Evolutionary conservation across 2,888 invertebrate species (phyloP), one percentile per base, ranked within the genome.

Genomic region (Agrilus cyanescens): DNA sequence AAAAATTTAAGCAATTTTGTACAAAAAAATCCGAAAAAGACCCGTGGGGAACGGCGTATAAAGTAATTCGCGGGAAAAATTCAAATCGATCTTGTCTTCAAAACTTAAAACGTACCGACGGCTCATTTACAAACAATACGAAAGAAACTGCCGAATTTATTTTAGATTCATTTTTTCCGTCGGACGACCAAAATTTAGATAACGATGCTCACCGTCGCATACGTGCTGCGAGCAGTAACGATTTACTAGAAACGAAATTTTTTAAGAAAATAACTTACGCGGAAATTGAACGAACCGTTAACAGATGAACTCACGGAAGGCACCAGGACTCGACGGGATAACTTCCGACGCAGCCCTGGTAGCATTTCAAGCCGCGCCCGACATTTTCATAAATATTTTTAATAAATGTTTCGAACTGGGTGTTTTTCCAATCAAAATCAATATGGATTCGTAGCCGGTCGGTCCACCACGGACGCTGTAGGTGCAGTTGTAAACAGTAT

Each of bases 1-100:
- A 41, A 2, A 43, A 42, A 10, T 47, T 41, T 43, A 40, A 42
- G 12, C 42, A 49, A 7, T 46, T 44, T 20, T 44, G 45, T 20
- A 37, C 35, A 1, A 13, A 20, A 14, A 40, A 31, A n/a, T 2
- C 20, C 41, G 41, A 20, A 15, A 39, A 33, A 4, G 47, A 49
- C 16, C 47, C 49, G 14, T 47, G 47, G 47, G 42, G 47, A 8
- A 30, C 38, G 1, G 46, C 44, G 7, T 49, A 49, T 12, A 37
- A 36, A 15, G 30, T 41, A 1, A 15, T 43, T 12, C 12, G 32
- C 1, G 35, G 37, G 1, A 46, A 43, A 37, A 31, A 30, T 13
- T 14, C 13, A 12, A 38, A 16, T 3, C 20, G 4, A 12, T 29
- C n/a, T 4, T 2, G n/a, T 14, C 12, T 15, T 6, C 13, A 14